These are phyloP conservation scores for Plebejus melissa DNA, from an alignment of 2,888 invertebrate genomes.

Conservation along the genomic window DNA sequence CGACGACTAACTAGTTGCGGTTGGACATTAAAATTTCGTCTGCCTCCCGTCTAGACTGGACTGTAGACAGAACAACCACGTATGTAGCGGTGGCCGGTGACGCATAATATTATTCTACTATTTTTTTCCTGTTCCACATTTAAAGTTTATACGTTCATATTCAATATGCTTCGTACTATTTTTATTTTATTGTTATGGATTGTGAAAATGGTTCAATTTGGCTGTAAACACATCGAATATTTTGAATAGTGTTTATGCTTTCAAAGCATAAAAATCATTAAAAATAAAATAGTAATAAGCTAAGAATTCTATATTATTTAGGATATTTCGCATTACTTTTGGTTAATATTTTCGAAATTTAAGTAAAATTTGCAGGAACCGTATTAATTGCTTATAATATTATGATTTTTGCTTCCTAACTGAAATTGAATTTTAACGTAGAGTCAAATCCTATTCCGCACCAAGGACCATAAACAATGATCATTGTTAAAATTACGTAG, in stretches of 20 bases:
- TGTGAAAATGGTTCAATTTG: background rate
- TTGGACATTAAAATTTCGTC: conserved; percentile 66
- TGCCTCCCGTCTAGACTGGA: conserved; percentile 68
- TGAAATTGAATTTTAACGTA: too few relatives aligned
- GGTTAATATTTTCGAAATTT: too few relatives aligned
- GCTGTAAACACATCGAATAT: background rate
- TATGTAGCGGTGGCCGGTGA: conserved; percentile 16
- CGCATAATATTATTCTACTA: conserved; percentile 4
- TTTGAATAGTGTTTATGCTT: too few relatives aligned
- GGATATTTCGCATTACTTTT: too few relatives aligned
- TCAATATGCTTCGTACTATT: background rate
- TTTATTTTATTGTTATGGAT: background rate
- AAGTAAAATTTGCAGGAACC: too few relatives aligned
- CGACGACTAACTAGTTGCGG: conserved; percentile 36
- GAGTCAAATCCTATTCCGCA: background rate
- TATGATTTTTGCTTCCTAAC: too few relatives aligned
- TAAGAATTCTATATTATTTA: too few relatives aligned
- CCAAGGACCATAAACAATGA: background rate
- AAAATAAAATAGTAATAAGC: too few relatives aligned
- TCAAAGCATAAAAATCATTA: too few relatives aligned
- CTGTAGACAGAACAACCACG: conserved; percentile 50
- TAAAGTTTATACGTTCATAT: background rate
- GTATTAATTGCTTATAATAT: too few relatives aligned
- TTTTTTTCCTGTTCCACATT: conserved; percentile 17
- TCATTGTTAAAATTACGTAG: background rate